Evolutionary conservation across 1,140 invertebrate genomes (phyloP).

Genomic region (Diuraphis noxia): DNA sequence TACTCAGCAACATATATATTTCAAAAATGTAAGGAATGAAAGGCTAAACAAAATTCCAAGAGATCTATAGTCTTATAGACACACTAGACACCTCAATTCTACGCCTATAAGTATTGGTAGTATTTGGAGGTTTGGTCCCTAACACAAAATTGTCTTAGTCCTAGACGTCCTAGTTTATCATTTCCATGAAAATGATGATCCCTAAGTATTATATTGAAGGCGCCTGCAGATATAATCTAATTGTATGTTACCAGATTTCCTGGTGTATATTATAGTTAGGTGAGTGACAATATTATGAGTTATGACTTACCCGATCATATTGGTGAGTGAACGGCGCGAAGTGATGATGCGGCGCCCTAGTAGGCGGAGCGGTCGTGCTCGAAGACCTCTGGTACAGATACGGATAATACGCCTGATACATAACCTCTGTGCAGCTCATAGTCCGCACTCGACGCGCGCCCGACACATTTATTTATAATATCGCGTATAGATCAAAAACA

Average conservation of each 20-base stretch:
- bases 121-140: neutral
- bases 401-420: conserved; percentile 68
- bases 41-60: too few relatives aligned
- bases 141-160: neutral
- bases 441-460: conserved; percentile 49
- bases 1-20: too few relatives aligned
- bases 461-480: conserved; percentile 42
- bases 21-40: too few relatives aligned
- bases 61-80: too few relatives aligned
- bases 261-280: neutral
- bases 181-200: neutral
- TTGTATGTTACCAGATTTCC: neutral
- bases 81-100: too few relatives aligned
- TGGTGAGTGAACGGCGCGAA: conserved; percentile 60
- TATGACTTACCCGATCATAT: conserved; percentile 64
- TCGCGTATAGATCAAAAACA: neutral
- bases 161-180: neutral
- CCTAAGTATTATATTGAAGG: neutral
- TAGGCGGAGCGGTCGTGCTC: conserved; percentile 61
- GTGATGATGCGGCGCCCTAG: conserved; percentile 57
- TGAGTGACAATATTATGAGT: neutral
- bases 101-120: too few relatives aligned
- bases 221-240: neutral
- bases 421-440: conserved; percentile 68
- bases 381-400: conserved; percentile 65